A percentile compares a stretch with the other conserved stretches of the same genome.
Conservation (phyloP, 2,113 vertebrate species). For the Chunga burmeisteri region DNA sequence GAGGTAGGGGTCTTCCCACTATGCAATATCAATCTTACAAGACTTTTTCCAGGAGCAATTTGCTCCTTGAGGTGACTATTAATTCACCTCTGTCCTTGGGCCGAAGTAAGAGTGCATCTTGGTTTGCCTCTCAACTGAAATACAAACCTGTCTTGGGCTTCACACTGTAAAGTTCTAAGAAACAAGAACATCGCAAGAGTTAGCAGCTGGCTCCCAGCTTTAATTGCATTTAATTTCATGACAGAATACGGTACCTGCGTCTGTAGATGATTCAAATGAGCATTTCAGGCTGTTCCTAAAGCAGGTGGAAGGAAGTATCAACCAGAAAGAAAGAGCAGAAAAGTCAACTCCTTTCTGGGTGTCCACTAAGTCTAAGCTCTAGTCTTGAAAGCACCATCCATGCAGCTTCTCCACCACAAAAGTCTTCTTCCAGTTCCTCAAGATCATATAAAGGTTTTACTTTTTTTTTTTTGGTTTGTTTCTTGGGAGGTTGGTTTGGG, state of each 20-base stretch:
- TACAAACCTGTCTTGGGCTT: background rate
- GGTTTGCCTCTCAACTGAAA: background rate
- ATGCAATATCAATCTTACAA: background rate
- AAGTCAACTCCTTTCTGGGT: background rate
- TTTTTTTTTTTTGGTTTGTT: background rate
- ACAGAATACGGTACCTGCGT: background rate
- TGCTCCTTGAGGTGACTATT: background rate
- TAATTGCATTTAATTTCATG: background rate
- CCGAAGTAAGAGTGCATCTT: background rate
- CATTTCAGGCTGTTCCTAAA: background rate
- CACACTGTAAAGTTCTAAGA: background rate
- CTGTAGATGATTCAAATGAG: background rate
- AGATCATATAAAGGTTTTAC: background rate
- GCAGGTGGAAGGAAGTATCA: background rate
- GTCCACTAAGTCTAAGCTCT: background rate
- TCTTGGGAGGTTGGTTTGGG: background rate
- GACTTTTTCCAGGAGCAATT: background rate
- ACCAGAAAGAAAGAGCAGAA: background rate
- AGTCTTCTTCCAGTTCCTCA: background rate
- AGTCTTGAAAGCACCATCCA: background rate
- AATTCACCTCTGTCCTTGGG: background rate
- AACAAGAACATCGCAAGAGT: background rate
- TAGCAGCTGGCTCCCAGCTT: background rate
- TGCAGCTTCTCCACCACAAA: background rate
- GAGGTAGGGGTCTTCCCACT: background rate